Evolutionary conservation across 2,797 vertebrate species (phyloP).

Genomic region (Eulemur albifrons): DNA sequence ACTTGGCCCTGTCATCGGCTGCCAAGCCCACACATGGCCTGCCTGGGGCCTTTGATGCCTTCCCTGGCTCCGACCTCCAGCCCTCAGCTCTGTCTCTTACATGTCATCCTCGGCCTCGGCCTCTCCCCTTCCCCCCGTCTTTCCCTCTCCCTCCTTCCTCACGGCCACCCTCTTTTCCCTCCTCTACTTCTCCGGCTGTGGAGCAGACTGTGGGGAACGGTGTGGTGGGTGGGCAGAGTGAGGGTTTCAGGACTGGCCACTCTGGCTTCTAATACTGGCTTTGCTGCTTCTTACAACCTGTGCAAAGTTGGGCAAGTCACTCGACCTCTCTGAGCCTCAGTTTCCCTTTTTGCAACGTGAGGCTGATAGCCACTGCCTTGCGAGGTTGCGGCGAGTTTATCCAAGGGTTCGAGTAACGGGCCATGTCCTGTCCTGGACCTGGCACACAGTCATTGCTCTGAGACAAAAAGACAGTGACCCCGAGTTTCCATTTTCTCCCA

Average conservation of each 20-base stretch:
- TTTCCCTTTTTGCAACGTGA: not conserved
- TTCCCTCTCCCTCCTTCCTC: not conserved
- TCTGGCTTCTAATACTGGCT: not conserved
- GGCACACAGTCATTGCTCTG: not conserved
- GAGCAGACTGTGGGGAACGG: not conserved
- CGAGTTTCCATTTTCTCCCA: not conserved
- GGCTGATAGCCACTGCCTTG: not conserved
- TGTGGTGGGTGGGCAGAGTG: not conserved
- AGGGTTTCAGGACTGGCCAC: not conserved
- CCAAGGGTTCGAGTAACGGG: not conserved
- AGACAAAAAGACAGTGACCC: not conserved
- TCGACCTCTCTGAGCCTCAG: not conserved
- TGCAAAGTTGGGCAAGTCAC: not conserved
- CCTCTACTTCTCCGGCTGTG: not conserved
- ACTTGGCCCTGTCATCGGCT: not conserved
- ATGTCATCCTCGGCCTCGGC: not conserved
- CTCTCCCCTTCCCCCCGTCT: not conserved
- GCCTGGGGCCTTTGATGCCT: conserved; percentile 27
- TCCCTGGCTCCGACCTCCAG: not conserved
- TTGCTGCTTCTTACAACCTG: not conserved
- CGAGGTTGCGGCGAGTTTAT: not conserved
- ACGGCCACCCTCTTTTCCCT: accelerated
- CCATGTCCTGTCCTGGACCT: not conserved
- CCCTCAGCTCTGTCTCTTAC: not conserved
- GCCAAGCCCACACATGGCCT: conserved; percentile 28